Base-by-base conservation (phyloP, 2,888 invertebrate species). In the Baronia brevicornis region DNA sequence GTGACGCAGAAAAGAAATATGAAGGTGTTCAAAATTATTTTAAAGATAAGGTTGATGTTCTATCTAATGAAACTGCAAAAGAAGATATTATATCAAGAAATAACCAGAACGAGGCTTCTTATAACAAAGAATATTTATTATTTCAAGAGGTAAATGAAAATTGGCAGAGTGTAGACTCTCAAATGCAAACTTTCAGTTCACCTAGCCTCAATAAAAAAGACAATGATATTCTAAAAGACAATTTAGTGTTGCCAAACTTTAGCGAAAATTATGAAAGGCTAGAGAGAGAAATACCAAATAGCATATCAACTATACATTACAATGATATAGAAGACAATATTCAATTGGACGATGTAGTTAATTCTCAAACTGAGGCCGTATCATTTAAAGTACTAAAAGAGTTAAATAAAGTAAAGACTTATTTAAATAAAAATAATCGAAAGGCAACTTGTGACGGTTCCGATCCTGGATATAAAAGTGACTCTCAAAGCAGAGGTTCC, bases 341-440 rank as follows among this genome's bases (percentile, higher is more conserved):
- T 4, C 14, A 26, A 11, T 6, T 11, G 12, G 48, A 55, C 15
- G 39, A 45, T 21, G 33, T 47, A 5, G 31, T 43, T 3, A 44
- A 51, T 23, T 42, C 46, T 0, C 51, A 57, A 46, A 23, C 13
- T 7, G 60, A 66, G 43, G 38, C 52, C 1, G 46, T 82, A 2
- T 61, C 79, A 0, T 79, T 70, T 22, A 79, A 80, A 64, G 62
- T 77, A 5, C 35, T 80, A 12, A 70, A 73, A 46, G 79, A 77
- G 40, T 50, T 75, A 8, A 74, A 63, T 37, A 72, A 60, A 46
- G 43, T 78, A 0, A 75, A 71, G 33, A 41, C 29, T 2, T 72
- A 51, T 48, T 51, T 78, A 19, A 56, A 49, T 19, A 66, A 29
- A 31, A 46, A 38, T 17, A 52, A 55, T 0, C 54, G 48, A 21